These are phyloP conservation scores for Trisateles emortualis DNA, from an alignment of 2,888 invertebrate genomes.

Conservation along the genomic window DNA sequence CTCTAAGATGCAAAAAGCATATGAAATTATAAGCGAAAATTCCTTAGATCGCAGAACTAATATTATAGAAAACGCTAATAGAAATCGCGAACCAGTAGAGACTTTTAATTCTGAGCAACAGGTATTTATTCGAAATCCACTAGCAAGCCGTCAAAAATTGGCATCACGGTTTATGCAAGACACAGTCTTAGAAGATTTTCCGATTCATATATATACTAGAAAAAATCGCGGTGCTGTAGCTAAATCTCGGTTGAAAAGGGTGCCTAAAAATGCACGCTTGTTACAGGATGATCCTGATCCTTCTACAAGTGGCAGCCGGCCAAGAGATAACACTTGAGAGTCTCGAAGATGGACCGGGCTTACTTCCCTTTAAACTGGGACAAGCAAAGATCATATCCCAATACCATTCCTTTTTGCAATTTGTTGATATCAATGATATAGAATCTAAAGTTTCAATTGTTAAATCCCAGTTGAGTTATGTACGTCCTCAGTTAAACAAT, in stretches of 20 bases:
- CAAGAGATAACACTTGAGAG: constrained; percentile 18
- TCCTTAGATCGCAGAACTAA: constrained; percentile 5
- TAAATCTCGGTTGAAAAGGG: constrained; percentile 34
- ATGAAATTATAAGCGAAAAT: constrained; percentile 22
- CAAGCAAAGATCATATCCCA: constrained; percentile 31
- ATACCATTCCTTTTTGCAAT: constrained; percentile 32
- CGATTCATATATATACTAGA: constrained; percentile 44
- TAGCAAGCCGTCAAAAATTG: constrained; percentile 37
- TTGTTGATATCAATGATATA: too few species aligned
- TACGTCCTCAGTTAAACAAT: neutral
- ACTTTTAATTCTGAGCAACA: constrained; percentile 31
- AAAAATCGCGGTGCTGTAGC: constrained; percentile 40
- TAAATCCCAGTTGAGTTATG: neutral
- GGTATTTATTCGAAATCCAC: constrained; percentile 34
- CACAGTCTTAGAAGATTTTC: constrained; percentile 36
- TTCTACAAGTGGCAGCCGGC: neutral
- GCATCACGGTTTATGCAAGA: constrained; percentile 43
- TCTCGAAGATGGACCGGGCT: constrained; percentile 24
- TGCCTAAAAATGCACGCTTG: constrained; percentile 37
- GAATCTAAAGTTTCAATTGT: neutral
- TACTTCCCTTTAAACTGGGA: constrained; percentile 38
- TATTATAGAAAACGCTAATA: constrained; percentile 28
- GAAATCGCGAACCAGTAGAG: constrained; percentile 28
- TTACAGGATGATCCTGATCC: constrained; percentile 38
- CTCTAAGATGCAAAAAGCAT: constrained; percentile 20